Conservation (phyloP, 2,113 vertebrate species). For the Nyctibius bracteatus region DNA sequence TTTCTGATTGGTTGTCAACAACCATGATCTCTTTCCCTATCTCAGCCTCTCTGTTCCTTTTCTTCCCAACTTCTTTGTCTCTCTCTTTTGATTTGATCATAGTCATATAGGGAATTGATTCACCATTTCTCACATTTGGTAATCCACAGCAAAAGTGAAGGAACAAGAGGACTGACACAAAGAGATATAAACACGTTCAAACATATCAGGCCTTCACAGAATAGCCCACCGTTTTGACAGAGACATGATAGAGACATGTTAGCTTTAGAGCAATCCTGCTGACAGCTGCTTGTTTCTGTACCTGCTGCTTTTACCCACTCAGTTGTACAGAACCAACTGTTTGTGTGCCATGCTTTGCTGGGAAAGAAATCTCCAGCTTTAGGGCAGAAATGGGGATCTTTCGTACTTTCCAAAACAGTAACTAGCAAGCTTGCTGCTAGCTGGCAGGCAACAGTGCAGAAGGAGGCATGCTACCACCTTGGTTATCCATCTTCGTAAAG, state of each 20-base stretch:
- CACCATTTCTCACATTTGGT: neutral
- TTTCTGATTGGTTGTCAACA: neutral
- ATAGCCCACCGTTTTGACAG: neutral
- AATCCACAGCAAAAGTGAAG: neutral
- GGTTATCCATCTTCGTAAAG: neutral
- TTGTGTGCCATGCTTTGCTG: neutral
- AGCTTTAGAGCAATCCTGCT: neutral
- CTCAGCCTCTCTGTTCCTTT: neutral
- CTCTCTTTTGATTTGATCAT: neutral
- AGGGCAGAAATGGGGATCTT: neutral
- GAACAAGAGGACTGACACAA: neutral
- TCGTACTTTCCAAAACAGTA: neutral
- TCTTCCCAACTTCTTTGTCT: neutral
- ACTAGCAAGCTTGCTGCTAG: neutral
- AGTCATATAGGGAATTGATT: neutral
- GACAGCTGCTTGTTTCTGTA: neutral
- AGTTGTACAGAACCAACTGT: neutral
- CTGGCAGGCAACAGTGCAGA: accelerated
- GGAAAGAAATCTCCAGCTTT: neutral
- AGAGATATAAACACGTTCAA: neutral
- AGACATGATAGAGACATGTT: no score
- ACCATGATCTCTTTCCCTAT: neutral
- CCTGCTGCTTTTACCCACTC: neutral
- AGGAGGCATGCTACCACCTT: neutral
- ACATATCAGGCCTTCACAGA: neutral